Base-by-base conservation (phyloP, 1,140 invertebrate genomes). In the Drosophila serrata region DNA sequence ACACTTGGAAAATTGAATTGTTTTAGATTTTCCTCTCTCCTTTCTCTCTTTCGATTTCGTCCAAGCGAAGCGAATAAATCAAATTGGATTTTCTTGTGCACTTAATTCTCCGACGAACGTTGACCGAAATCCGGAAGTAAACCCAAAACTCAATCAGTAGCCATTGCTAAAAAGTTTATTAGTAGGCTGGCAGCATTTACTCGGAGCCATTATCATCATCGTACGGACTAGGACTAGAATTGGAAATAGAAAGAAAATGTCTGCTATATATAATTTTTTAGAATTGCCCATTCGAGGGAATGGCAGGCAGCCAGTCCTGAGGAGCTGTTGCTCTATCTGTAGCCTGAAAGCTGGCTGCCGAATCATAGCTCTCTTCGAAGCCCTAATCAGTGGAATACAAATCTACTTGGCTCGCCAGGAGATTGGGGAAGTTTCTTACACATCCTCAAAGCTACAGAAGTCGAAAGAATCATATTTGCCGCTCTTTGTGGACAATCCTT, bases 11-110 rank as follows among this genome's bases (percentile, higher is more conserved):
- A 88, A 88, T 88, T 88, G 85, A 88, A 88, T 88, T 88, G 84
- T 88, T 90, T 88, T 88, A 88, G 80, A 90, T 88, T 88, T 90
- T 81, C 45, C 59, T n/a, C 61, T 70, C 55, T 73, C 56, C 68
- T 86, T 69, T 75, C 75, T 79, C 60, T 70, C 62, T 39, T 35
- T 35, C 39, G 39, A 58, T 61, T 65, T 60, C 31, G 57, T 40
- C 27, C 62, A 65, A 60, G 29, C 65, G 67, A 75, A 79, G 77
- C 82, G 63, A 75, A 86, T 90, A 88, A 88, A 88, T 90, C 85
- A 88, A 88, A 88, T 90, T 88, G 85, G 85, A 79, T 88, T 88
- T 88, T 79, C 85, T 85, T 81, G 77, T 88, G 81, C 81, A 88
- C 85, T 88, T 85, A 81, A 90, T 81, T 86, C 61, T 24, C 31